A percentile compares a stretch with the other conserved stretches of the same genome.
Evolutionary conservation across 2,888 invertebrate genomes (phyloP).

Genomic region (Microplitis manilae): DNA sequence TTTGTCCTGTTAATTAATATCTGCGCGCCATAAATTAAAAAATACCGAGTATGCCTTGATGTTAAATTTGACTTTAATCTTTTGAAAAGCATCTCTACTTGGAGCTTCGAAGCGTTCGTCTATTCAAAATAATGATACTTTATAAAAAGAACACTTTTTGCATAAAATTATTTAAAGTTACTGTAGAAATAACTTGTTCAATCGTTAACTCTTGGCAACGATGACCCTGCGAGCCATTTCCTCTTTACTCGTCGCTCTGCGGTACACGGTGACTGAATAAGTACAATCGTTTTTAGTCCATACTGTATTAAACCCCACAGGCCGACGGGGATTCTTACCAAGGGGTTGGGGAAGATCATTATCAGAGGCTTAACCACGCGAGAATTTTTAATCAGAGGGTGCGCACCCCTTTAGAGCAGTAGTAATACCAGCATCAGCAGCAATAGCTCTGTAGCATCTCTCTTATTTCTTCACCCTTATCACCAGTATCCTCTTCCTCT

Average conservation of each 20-base stretch:
- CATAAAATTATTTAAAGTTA: not conserved
- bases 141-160: not conserved
- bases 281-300: conserved; percentile 68
- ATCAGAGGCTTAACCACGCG: conserved; percentile 72
- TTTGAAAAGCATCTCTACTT: not conserved
- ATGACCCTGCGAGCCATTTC: conserved; percentile 65
- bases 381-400: conserved; percentile 73
- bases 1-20: conserved; percentile 53
- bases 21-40: conserved; percentile 22
- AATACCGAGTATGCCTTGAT: conserved; percentile 31
- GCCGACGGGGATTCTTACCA: conserved; percentile 48
- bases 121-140: not conserved
- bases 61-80: conserved; percentile 26
- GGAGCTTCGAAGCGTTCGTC: too few relatives aligned
- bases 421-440: conserved; percentile 59
- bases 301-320: conserved; percentile 62
- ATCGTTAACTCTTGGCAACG: conserved; percentile 63
- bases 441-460: not conserved
- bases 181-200: conserved; percentile 46
- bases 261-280: conserved; percentile 64
- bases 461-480: conserved; percentile 44
- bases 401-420: conserved; percentile 69
- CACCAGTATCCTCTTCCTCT: conserved; percentile 41
- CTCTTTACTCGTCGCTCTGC: conserved; percentile 57
- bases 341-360: conserved; percentile 71